Evolutionary conservation across 2,888 invertebrate genomes (phyloP), one percentile per base, ranked within the genome.

Genomic region (Electrophaes corylata): DNA sequence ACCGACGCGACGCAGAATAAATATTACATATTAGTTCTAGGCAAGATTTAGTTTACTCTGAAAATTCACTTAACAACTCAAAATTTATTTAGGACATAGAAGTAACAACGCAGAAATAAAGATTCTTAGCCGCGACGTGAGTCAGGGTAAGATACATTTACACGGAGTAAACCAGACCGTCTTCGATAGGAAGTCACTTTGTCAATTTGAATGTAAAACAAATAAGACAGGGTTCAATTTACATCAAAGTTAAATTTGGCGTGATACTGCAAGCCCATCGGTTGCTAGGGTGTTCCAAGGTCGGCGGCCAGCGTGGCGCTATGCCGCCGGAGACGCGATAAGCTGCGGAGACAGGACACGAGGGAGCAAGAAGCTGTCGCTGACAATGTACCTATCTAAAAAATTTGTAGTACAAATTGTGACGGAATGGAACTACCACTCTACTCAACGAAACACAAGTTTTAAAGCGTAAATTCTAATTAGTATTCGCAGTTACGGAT

Each of bases 331-430:
- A 10, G 49, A 39, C 40, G 29, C 31, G 8, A 12, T 29, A 10
- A 12, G 12, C 46, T 12, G 18, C 37, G 47, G 48, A 39, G 39
- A 29, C 47, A 26, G 26, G 37, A 16, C 16, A 23, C 6, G 20
- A 46, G 19, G 46, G 35, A 35, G 20, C 35, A 46, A 20, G 46
- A 39, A 48, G 39, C 47, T 33, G 12, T 37, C 48, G 45, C 33
- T 14, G 20, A 35, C 33, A 46, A 35, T 35, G 12, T 18, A 11
- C 4, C 4, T 14, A 0, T n/a, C 19, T 6, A n/a, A n/a, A n/a
- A n/a, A n/a, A n/a, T n/a, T n/a, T n/a, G n/a, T n/a, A n/a, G n/a
- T n/a, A n/a, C n/a, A n/a, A n/a, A n/a, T n/a, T n/a, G n/a, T n/a
- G n/a, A n/a, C n/a, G n/a, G n/a, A n/a, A n/a, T n/a, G n/a, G n/a